phyloP scores from a whole-genome alignment of 2,113 vertebrate genomes.

The Paradisaea rubra region DNA sequence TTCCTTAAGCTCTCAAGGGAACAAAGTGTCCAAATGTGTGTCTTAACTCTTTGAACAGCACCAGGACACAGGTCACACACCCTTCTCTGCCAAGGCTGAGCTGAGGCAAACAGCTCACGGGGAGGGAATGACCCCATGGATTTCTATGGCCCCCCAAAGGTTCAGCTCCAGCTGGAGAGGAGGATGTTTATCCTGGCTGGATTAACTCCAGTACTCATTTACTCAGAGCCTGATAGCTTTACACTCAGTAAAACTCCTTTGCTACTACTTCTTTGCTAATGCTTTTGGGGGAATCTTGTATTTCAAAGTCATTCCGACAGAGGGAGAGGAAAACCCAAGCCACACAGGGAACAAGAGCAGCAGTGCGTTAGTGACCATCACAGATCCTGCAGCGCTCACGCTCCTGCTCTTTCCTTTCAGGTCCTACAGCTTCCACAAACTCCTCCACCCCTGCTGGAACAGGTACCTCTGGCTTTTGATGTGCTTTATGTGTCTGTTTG shows the following conservation, averaged over 20 bases:
- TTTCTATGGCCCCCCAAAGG: neutral
- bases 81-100: neutral
- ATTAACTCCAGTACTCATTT: neutral
- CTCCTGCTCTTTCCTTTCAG: neutral
- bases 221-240: neutral
- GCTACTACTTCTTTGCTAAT: neutral
- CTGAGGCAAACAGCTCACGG: rapidly evolving
- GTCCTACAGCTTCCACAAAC: neutral
- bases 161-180: neutral
- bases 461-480: neutral
- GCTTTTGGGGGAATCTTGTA: neutral
- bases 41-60: neutral
- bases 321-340: neutral
- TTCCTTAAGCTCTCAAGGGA: neutral
- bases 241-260: neutral
- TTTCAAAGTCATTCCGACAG: neutral
- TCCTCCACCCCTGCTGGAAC: neutral
- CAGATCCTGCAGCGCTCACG: neutral
- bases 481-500: neutral
- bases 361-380: rapidly evolving
- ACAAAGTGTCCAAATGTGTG: neutral
- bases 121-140: neutral
- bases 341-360: neutral
- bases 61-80: neutral
- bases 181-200: neutral